Base-by-base conservation (phyloP, 2,888 invertebrate species). In the Sphaerophoria taeniata region DNA sequence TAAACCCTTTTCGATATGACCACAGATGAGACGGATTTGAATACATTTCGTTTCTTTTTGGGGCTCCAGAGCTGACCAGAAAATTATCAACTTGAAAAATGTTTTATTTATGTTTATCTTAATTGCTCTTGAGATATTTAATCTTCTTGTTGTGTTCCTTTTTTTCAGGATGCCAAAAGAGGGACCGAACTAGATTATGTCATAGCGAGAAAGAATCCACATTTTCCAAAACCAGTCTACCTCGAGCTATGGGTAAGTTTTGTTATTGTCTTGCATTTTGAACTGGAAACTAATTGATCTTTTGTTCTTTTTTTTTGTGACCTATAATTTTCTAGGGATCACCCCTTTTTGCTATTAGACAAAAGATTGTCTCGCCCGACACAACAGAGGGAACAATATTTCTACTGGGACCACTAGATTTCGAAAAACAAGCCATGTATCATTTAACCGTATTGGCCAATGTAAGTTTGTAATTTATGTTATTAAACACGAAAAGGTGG, bases 371-470 rank as follows among this genome's bases (percentile, higher is more conserved):
- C 53, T 95, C 95, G 9, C 94, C 95, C 3, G 95, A 95, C 88
- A 95, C 96, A 89, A 96, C 96, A 11, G 95, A 96, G 90, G 97
- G 96, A 56, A 95, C 96, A 4, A 95, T 97, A 89, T 95, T 96
- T 88, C 93, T 97, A 55, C 93, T 95, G 73, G 96, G 96, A 69
- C 94, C 95, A 87, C 92, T 98, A 89, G 98, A 98, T 92, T 98
- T 97, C 90, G 98, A 98, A 91, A 96, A 95, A 69, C 96, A 96
- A 91, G 96, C 97, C 69, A 96, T 97, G 94, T 97, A 97, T 92
- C 96, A 96, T 89, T 93, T 98, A 87, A 96, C 96, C n/a, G 94
- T 98, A 88, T 94, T 97, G 87, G 97, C 97, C 16, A 95, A 97
- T 94, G 98, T 98, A 94, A 94, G 96, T 93, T 24, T 0, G 2